These are phyloP conservation scores for Lemur catta DNA, from an alignment of 2,797 vertebrate species.

Conservation along the genomic window DNA sequence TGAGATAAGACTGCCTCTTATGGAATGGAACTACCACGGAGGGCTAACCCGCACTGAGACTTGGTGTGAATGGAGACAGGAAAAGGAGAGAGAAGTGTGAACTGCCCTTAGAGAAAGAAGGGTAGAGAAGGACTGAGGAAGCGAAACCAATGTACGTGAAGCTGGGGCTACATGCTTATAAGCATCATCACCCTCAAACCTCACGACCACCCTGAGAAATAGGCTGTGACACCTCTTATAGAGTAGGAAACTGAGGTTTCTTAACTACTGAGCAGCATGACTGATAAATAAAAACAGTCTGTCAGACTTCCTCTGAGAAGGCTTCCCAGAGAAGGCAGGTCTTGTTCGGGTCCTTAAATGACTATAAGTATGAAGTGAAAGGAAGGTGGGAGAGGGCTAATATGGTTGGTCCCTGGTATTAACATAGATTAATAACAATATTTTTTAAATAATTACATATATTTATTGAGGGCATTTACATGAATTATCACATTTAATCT, in stretches of 20 bases:
- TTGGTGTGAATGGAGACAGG: background rate
- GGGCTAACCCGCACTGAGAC: background rate
- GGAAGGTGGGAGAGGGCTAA: background rate
- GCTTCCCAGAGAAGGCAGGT: background rate
- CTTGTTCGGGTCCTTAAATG: background rate
- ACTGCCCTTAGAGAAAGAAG: background rate
- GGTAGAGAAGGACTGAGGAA: background rate
- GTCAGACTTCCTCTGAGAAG: background rate
- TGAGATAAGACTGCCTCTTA: background rate
- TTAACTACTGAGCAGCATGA: background rate
- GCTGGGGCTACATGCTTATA: background rate
- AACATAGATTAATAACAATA: background rate
- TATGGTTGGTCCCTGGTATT: background rate
- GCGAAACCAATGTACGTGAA: background rate
- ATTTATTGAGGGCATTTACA: background rate
- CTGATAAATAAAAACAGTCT: background rate
- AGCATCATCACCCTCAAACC: background rate
- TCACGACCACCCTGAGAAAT: background rate
- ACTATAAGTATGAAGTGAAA: background rate
- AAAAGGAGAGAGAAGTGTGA: background rate
- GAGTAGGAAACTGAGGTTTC: slow-evolving; percentile 1
- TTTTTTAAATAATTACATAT: slow-evolving; percentile 6
- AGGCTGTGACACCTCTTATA: background rate
- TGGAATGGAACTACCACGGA: background rate
- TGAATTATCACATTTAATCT: background rate